These are phyloP conservation scores for Aythya baeri DNA, from an alignment of 2,113 vertebrate genomes.

Conservation along the genomic window DNA sequence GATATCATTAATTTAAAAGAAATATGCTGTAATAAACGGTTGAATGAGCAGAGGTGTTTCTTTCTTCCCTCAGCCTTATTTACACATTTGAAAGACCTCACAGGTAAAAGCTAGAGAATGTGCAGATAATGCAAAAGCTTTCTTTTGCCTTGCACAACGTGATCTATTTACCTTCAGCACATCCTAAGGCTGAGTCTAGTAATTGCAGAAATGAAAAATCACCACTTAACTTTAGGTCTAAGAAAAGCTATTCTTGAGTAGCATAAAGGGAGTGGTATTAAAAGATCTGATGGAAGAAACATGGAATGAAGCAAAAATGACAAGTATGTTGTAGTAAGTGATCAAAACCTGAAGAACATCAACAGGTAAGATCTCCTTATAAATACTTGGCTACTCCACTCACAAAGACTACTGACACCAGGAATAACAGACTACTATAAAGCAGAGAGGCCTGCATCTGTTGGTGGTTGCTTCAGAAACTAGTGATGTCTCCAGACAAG, in stretches of 20 bases:
- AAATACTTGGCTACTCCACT: not conserved
- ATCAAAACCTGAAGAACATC: not conserved
- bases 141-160: not conserved
- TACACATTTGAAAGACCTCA: slow-evolving; percentile 17
- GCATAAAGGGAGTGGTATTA: not conserved
- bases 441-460: not conserved
- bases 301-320: not conserved
- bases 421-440: not conserved
- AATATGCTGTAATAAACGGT: slow-evolving; percentile 21
- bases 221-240: not conserved
- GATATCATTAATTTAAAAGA: not conserved
- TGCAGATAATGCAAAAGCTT: not conserved
- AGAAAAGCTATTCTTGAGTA: not conserved
- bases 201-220: slow-evolving; percentile 56
- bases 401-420: not conserved
- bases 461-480: slow-evolving; percentile 7
- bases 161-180: not conserved
- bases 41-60: not conserved
- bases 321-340: not conserved
- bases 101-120: not conserved
- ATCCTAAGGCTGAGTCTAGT: not conserved
- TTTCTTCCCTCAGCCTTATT: not conserved
- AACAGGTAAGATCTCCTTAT: not conserved
- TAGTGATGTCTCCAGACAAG: not conserved
- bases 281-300: not conserved